These are phyloP conservation scores for Anolis sagrei DNA, from an alignment of 2,113 vertebrate genomes.

Conservation along the genomic window DNA sequence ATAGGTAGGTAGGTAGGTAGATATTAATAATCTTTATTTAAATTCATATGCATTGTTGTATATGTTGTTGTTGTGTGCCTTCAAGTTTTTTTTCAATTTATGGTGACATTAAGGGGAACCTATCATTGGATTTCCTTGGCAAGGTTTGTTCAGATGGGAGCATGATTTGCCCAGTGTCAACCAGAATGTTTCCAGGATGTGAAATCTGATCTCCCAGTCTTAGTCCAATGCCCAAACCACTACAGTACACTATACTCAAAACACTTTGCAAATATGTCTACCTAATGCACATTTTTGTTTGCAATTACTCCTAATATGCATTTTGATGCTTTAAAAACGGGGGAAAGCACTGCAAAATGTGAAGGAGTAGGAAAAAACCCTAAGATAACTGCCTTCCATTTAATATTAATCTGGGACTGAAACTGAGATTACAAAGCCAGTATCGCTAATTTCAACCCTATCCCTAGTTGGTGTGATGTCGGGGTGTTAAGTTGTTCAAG, in stretches of 20 bases:
- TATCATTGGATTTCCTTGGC: too few species aligned
- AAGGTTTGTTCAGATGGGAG: too few species aligned
- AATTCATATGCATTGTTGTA: not conserved
- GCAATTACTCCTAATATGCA: not conserved
- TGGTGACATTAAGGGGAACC: too few species aligned
- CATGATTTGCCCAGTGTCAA: too few species aligned
- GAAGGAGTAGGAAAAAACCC: not conserved
- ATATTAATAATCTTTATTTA: not conserved
- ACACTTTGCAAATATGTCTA: not conserved
- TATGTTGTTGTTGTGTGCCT: too few species aligned
- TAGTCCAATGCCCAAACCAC: too few species aligned
- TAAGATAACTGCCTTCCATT: not conserved
- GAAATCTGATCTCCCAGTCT: too few species aligned
- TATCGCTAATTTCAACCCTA: not conserved
- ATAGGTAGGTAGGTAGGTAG: too few species aligned
- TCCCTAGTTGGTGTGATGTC: not conserved
- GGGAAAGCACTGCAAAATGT: not conserved
- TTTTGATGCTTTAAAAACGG: not conserved
- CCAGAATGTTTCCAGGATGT: too few species aligned
- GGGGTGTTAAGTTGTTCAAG: conserved; percentile 47
- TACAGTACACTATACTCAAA: not conserved
- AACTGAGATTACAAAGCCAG: not conserved
- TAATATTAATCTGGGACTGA: not conserved
- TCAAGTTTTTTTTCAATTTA: too few species aligned
- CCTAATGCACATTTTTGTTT: not conserved